Conservation (phyloP, 2,113 vertebrate species). For the Lamprologus lemairii region DNA sequence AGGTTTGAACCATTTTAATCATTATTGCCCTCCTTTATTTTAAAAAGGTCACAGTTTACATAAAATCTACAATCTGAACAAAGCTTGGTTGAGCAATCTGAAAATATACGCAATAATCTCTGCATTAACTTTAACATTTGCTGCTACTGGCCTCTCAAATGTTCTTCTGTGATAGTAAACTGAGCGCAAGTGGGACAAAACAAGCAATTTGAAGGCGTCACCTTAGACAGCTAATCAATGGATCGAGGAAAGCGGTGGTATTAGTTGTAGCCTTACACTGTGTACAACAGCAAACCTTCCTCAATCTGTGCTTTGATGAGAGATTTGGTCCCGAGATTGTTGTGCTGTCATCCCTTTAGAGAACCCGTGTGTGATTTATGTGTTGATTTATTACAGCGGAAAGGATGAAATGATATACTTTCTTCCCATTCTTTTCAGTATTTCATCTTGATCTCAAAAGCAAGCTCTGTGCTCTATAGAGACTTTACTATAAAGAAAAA, state of each 20-base stretch:
- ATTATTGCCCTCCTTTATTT: not conserved
- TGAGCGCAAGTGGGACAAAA: not conserved
- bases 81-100: not conserved
- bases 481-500: not conserved
- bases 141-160: not conserved
- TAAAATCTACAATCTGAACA: not conserved
- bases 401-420: not conserved
- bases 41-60: not conserved
- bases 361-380: not conserved
- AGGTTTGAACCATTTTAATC: not conserved
- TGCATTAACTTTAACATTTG: not conserved
- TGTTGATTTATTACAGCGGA: not conserved
- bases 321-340: not conserved
- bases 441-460: not conserved
- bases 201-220: not conserved
- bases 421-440: not conserved
- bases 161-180: not conserved
- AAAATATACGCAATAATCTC: not conserved
- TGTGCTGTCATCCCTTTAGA: not conserved
- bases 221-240: not conserved
- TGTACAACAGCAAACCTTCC: not conserved
- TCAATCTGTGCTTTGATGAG: not conserved
- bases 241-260: not conserved
- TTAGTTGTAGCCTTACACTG: not conserved
- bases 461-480: not conserved